Conservation (phyloP, 2,113 vertebrate genomes). For the Falcunculus frontatus region DNA sequence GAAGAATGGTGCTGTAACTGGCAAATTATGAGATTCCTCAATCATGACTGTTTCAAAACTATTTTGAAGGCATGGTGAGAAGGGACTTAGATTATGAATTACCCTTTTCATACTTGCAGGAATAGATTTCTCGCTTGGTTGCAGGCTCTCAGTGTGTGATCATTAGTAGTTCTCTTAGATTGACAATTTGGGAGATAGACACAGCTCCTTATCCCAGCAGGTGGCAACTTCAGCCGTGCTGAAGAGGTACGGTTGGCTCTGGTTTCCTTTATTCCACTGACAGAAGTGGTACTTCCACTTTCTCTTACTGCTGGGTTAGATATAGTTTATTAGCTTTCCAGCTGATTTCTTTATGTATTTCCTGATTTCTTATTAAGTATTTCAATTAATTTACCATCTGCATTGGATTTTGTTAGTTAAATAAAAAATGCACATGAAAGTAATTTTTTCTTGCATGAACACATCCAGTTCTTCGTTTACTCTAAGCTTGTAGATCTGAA, state of each 20-base stretch:
- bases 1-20: neutral
- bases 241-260: neutral
- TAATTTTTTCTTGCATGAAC: neutral
- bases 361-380: conserved; percentile 29
- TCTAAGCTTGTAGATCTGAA: neutral
- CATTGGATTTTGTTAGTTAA: conserved; percentile 39
- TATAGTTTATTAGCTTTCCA: conserved; percentile 36
- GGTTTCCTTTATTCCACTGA: neutral
- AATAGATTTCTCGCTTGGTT: conserved; percentile 38
- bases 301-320: conserved; percentile 27
- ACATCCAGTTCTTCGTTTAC: neutral
- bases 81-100: conserved; percentile 43
- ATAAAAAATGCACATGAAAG: neutral
- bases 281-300: neutral
- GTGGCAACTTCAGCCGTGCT: conserved; percentile 1
- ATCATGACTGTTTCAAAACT: conserved; percentile 2
- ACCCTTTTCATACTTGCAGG: conserved; percentile 27
- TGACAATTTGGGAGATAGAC: conserved; percentile 54
- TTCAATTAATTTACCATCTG: conserved; percentile 49
- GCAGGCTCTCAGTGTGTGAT: conserved; percentile 48
- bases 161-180: conserved; percentile 49
- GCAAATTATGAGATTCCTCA: neutral
- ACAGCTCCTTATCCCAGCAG: conserved; percentile 44
- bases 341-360: conserved; percentile 42
- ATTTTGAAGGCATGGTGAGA: conserved; percentile 1